A percentile compares a stretch with the other conserved stretches of the same genome.
Conservation (phyloP, 2,797 vertebrate species). For the Sebastolobus altivelis region DNA sequence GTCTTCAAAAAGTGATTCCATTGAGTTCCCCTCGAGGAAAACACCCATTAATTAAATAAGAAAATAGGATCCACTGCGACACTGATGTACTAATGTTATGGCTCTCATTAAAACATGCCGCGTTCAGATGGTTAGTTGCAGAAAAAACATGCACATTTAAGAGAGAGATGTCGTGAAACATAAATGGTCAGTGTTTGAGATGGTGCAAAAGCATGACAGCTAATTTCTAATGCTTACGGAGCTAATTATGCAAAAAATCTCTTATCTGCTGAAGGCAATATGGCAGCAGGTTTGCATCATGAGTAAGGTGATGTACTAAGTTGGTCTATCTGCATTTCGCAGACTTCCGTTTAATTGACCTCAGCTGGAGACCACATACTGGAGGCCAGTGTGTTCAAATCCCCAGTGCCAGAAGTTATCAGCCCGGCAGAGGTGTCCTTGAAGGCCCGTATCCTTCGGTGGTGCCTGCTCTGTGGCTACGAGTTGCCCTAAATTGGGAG, state of each 20-base stretch:
- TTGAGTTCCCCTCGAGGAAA: slow-evolving; percentile 59
- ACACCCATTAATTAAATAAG: slow-evolving; percentile 71
- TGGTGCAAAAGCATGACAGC: slow-evolving; percentile 22
- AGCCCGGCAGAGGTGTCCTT: slow-evolving; percentile 25
- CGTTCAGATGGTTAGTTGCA: slow-evolving; percentile 23
- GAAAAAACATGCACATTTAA: slow-evolving; percentile 40
- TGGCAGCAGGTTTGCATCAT: slow-evolving; percentile 33
- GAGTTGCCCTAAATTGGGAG: not conserved
- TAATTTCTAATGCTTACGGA: slow-evolving; percentile 18
- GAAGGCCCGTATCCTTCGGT: not conserved
- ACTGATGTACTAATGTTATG: slow-evolving; percentile 69
- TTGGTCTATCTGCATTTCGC: slow-evolving; percentile 48
- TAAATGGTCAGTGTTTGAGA: slow-evolving; percentile 8
- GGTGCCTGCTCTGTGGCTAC: not conserved
- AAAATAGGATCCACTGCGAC: slow-evolving; percentile 59
- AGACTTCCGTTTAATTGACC: slow-evolving; percentile 38
- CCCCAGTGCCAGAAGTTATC: slow-evolving; percentile 29
- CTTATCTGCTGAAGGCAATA: slow-evolving; percentile 18
- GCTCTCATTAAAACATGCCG: slow-evolving; percentile 57
- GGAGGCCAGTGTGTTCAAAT: slow-evolving; percentile 17
- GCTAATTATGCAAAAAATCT: slow-evolving; percentile 16
- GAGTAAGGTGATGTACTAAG: slow-evolving; percentile 26
- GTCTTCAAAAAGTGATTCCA: slow-evolving; percentile 67
- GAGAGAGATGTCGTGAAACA: slow-evolving; percentile 34
- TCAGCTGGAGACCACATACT: slow-evolving; percentile 11